These are phyloP conservation scores for Lomographa bimaculata DNA, from an alignment of 2,888 invertebrate species.

Conservation along the genomic window DNA sequence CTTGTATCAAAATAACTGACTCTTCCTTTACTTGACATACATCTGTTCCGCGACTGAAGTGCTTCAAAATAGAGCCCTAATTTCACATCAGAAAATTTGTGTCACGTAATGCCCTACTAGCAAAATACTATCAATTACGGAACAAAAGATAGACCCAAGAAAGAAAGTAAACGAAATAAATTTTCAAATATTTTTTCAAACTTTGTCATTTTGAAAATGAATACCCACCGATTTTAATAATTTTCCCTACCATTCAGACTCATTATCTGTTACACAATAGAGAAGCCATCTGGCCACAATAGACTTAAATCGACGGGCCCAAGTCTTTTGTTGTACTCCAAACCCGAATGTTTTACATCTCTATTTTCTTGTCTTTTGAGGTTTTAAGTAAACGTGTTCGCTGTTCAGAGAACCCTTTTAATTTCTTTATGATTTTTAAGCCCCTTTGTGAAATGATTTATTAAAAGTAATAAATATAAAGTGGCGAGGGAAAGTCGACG, in stretches of 20 bases:
- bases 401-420: constrained; percentile 23
- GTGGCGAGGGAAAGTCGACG: constrained; percentile 5
- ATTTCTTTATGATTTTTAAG: constrained; percentile 23
- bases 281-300: constrained; percentile 30
- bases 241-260: constrained; percentile 18
- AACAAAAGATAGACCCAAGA: no score
- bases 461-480: constrained; percentile 14
- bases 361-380: constrained; percentile 23
- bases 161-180: no score
- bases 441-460: constrained; percentile 19
- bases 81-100: no score
- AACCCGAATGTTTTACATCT: constrained; percentile 22
- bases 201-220: no score
- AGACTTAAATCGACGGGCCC: constrained; percentile 21
- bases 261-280: constrained; percentile 27
- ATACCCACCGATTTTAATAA: constrained; percentile 11
- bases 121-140: no score
- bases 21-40: no score
- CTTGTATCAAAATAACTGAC: no score
- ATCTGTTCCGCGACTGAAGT: no score
- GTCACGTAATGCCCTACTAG: no score
- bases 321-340: constrained; percentile 14
- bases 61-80: no score
- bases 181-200: no score
- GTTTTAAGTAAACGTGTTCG: constrained; percentile 22